Base-by-base conservation (phyloP, 2,888 invertebrate species). In the Nematopogon swammerdamellus region DNA sequence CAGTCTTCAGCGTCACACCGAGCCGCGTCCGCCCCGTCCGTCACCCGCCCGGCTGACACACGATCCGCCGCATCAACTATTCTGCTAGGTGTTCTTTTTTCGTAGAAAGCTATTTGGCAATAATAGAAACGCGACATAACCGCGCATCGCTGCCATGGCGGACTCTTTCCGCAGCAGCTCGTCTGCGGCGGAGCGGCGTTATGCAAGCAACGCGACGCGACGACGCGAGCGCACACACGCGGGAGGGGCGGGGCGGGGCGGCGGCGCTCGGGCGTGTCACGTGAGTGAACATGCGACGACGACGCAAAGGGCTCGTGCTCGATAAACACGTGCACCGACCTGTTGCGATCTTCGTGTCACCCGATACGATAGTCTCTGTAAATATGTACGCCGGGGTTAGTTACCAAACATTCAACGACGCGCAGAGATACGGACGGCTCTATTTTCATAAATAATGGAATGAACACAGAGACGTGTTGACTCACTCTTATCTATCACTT, bases 41-140 rank as follows among this genome's bases (percentile, higher is more conserved):
- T n/a, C n/a, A n/a, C n/a, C n/a, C n/a, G n/a, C n/a, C n/a, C n/a
- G n/a, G n/a, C n/a, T n/a, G n/a, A n/a, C n/a, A n/a, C n/a, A 25
- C 10, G 36, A 36, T 14, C 47, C 46, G 47, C 17, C 19, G 45
- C 44, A 45, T 48, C 60, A 44, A 30, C 46, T 51, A 51, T 51
- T 49, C 51, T 18, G 44, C 19, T 43, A 44, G 29, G 44, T 46
- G 46, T 14, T 29, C 44, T 11, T 63, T 67, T 69, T 71, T 71
- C 68, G 72, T 77, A 77, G 79, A 79, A 79, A 79, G 77, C 76
- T 65, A 70, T 75, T 77, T 74, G 70, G 74, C 69, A 73, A 75
- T 74, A 75, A 53, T 63, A 58, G 62, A 68, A 64, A 64, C 65
- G 63, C 61, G 36, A 44, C 8, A 18, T 68, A 20, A 6, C 45